A percentile compares a stretch with the other conserved stretches of the same genome.
These are phyloP conservation scores for Tachysurus fulvidraco DNA, from an alignment of 2,113 vertebrate genomes.

Conservation along the genomic window DNA sequence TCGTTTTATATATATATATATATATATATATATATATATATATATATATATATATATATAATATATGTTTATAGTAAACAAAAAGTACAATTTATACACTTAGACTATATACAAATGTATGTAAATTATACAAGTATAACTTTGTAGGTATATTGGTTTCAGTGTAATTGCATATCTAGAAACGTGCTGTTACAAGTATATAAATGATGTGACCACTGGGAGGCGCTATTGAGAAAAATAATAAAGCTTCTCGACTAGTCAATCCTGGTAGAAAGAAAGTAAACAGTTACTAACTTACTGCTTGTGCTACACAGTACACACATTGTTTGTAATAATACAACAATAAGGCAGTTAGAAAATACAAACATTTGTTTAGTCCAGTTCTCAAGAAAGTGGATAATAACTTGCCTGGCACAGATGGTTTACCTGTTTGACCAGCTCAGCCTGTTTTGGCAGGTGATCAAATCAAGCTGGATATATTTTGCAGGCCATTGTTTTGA, in stretches of 20 bases:
- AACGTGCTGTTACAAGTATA: background rate
- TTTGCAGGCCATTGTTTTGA: background rate
- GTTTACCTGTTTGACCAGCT: background rate
- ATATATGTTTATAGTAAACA: too few species aligned
- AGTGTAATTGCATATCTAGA: background rate
- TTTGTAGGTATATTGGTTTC: background rate
- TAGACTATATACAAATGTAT: background rate
- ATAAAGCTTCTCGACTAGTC: background rate
- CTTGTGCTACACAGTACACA: background rate
- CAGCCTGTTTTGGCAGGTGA: background rate
- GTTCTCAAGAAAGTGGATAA: background rate
- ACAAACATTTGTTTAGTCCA: background rate
- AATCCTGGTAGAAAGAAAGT: background rate
- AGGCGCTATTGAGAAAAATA: background rate
- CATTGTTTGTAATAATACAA: background rate
- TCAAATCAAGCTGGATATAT: background rate
- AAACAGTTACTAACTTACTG: background rate
- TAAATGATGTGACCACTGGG: conserved; percentile 26
- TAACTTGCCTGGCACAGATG: background rate
- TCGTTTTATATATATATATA: too few species aligned
- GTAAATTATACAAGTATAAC: background rate
- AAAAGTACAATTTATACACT: background rate
- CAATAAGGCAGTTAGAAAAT: background rate
- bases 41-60: too few species aligned
- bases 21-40: too few species aligned